Evolutionary conservation across 2,888 invertebrate species (phyloP), one percentile per base, ranked within the genome.

Genomic region (Idaea aversata): DNA sequence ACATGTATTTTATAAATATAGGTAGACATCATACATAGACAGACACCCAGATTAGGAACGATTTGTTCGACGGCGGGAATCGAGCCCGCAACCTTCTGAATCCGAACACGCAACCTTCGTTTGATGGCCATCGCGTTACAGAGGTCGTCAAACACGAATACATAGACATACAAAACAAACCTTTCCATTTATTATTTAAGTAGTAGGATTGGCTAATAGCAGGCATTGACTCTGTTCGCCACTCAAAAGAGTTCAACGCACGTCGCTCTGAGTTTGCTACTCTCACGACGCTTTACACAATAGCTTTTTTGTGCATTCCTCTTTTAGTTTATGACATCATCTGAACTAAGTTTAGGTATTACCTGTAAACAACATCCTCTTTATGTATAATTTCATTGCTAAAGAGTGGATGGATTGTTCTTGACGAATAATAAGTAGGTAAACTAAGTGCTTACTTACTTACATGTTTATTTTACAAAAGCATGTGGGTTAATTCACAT

Each of bases 271-370:
- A 77, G 82, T 84, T 80, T 86, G 86, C 87, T 83, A 85, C 87
- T 88, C 87, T 86, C 91, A 91, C 91, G 89, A 90, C 83, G 88
- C 85, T 86, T 80, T 84, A 87, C 86, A 92, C 92, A 93, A 93
- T 91, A 80, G 88, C 80, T 87, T 93, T 92, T 93, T 92, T 92
- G 88, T 91, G 85, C 84, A 86, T 81, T 81, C 84, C 87, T 82
- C 78, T 77, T 88, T 91, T 90, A 86, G 86, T 89, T 83, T 88
- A 91, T 93, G 92, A 93, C 92, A 91, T 93, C 92, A 93, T 77
- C 87, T 70, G 69, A 73, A 68, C 77, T 77, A 78, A 71, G 67
- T 77, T 74, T 74, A 77, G 72, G 67, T 77, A 77, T 66, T 66
- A 72, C 69, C 70, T 72, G 71, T 75, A 66, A 68, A 65, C 63